Conservation (phyloP, 2,888 invertebrate genomes). For the Melolontha melolontha region DNA sequence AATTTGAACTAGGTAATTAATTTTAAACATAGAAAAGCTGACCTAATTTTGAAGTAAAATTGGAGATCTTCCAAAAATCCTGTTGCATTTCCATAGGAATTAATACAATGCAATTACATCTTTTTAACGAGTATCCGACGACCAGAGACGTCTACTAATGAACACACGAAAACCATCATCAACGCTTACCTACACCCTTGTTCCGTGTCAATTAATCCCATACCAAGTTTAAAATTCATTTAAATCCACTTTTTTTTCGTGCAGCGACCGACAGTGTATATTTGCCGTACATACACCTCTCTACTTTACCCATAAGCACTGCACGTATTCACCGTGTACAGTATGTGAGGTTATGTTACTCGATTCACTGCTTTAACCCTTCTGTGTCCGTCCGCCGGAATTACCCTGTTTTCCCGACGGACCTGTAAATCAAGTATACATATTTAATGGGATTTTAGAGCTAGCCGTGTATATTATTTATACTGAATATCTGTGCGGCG, state of each 20-base stretch:
- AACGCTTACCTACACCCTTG: constrained; percentile 1
- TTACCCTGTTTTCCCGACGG: constrained; percentile 22
- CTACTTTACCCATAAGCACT: background rate
- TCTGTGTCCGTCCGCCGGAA: constrained; percentile 10
- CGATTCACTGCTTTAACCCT: background rate
- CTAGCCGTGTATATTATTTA: constrained; percentile 39
- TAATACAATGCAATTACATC: background rate
- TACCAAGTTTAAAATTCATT: constrained; percentile 36
- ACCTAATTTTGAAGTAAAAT: too few species aligned
- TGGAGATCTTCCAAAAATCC: too few species aligned
- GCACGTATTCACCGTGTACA: background rate
- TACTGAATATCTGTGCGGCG: constrained; percentile 14
- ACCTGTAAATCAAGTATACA: constrained; percentile 42
- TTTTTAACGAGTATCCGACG: constrained; percentile 12
- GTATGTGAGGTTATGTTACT: constrained; percentile 6
- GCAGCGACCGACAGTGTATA: background rate
- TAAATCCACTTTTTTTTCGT: constrained; percentile 20
- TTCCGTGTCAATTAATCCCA: constrained; percentile 24
- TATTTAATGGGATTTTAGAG: constrained; percentile 41
- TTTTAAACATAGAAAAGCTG: too few species aligned
- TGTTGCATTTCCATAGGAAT: too few species aligned
- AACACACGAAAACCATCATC: constrained; percentile 18
- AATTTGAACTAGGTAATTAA: too few species aligned
- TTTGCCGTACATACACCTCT: background rate
- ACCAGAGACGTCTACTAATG: constrained; percentile 1